Conservation (phyloP, 2,113 vertebrate species). For the Promerops cafer region DNA sequence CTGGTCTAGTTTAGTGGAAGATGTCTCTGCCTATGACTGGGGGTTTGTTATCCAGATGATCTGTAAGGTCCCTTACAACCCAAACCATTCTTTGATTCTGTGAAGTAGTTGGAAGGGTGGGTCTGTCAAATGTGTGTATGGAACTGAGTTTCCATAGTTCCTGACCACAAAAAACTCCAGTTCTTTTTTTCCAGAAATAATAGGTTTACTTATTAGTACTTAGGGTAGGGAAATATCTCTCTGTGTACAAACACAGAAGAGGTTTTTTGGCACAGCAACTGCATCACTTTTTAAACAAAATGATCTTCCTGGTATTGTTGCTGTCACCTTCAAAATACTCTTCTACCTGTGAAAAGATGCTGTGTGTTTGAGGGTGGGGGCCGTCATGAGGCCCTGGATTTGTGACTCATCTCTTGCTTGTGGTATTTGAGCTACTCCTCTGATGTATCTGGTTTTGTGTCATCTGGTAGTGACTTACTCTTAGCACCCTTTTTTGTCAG, state of each 20-base stretch:
- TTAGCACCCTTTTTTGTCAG: background rate
- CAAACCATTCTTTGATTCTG: background rate
- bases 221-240: background rate
- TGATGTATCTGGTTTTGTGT: background rate
- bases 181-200: background rate
- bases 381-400: background rate
- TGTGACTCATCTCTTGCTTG: background rate
- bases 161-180: background rate
- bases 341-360: background rate
- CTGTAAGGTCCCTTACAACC: background rate
- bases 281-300: background rate
- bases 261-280: background rate
- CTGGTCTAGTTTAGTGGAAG: background rate
- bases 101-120: background rate
- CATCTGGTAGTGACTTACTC: background rate
- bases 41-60: background rate
- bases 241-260: background rate
- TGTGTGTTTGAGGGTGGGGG: background rate
- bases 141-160: background rate
- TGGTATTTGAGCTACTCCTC: background rate
- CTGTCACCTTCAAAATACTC: background rate
- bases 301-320: background rate
- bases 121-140: background rate
- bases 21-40: background rate
- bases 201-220: background rate